Base-by-base conservation (phyloP, 1,140 invertebrate species). In the Drosophila grimshawi region DNA sequence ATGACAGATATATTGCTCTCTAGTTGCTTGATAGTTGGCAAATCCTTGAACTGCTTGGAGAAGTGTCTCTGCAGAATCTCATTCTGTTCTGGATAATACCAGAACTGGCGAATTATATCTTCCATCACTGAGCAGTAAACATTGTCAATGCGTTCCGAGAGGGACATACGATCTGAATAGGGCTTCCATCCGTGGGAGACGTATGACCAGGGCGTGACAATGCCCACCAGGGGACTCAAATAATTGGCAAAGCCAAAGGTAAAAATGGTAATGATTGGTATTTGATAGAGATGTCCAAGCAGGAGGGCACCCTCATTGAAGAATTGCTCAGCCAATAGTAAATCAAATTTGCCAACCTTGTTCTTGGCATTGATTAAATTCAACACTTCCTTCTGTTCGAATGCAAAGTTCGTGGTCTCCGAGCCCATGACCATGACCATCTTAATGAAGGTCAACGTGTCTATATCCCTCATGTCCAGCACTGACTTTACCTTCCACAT, bases 1-100 rank as follows among this genome's bases (percentile, higher is more conserved):
- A 94, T 68, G 10, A 94, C 77, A 0, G 93, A 94, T 1, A 94
- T 88, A 62, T 94, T 94, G 29, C 88, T 91, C 46, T 93, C 92
- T 37, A 95, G 72, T 64, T 94, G 93, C 0, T 91, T 80, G 6
- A 94, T 60, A 1, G 89, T 80, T 0, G 94, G 93, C 3, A 90
- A 46, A 2, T 49, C 39, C 2, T 71, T 52, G 2, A 83, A 55
- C 5, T 64, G 10, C 2, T 79, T 41, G 4, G 85, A 78, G 39
- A 92, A 93, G 51, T 92, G 91, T 37, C 73, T 85, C 32, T 68
- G n/a, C 0, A 92, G 46, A 0, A 93, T 35, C 3, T 76, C 78
- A 49, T 94, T 88, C 4, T 91, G 89, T 0, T 7, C 8, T 0
- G 89, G 89, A 8, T 80, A 82, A 29, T 88, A 92, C 7, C 62